These are phyloP conservation scores for Diachrysia chrysitis DNA, from an alignment of 2,888 invertebrate species.

Conservation along the genomic window DNA sequence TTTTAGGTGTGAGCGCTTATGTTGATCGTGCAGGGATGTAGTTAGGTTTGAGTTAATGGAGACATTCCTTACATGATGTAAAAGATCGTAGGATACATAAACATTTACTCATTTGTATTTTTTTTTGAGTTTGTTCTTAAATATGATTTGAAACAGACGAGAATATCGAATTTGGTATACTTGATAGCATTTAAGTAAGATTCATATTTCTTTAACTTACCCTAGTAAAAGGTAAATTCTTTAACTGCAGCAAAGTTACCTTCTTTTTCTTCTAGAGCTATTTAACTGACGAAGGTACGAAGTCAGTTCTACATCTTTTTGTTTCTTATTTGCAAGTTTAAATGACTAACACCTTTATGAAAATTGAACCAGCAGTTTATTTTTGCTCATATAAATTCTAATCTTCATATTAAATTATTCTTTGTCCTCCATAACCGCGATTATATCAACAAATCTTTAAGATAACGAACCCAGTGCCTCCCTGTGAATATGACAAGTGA, in stretches of 20 bases:
- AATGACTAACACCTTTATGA: not conserved
- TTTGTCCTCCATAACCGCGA: not conserved
- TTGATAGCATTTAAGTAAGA: too few species aligned
- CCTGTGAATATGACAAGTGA: conserved; percentile 71
- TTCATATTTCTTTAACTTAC: too few species aligned
- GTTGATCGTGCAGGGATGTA: conserved; percentile 48
- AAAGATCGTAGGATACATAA: too few species aligned
- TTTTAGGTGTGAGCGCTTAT: conserved; percentile 39
- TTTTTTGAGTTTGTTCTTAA: too few species aligned
- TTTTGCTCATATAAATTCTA: too few species aligned
- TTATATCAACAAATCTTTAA: not conserved
- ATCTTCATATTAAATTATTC: not conserved
- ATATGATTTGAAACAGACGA: too few species aligned
- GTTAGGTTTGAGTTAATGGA: not conserved
- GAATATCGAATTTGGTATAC: too few species aligned
- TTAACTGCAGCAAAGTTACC: too few species aligned
- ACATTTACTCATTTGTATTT: too few species aligned
- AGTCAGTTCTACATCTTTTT: not conserved
- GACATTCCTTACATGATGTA: too few species aligned
- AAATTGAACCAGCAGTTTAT: not conserved
- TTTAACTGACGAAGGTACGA: not conserved
- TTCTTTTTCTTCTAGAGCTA: too few species aligned
- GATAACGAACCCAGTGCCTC: conserved; percentile 37
- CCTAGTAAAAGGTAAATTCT: too few species aligned
- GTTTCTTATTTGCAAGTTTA: not conserved